These are phyloP conservation scores for Lacerta viridis DNA, from an alignment of 2,797 vertebrate species.

Conservation along the genomic window DNA sequence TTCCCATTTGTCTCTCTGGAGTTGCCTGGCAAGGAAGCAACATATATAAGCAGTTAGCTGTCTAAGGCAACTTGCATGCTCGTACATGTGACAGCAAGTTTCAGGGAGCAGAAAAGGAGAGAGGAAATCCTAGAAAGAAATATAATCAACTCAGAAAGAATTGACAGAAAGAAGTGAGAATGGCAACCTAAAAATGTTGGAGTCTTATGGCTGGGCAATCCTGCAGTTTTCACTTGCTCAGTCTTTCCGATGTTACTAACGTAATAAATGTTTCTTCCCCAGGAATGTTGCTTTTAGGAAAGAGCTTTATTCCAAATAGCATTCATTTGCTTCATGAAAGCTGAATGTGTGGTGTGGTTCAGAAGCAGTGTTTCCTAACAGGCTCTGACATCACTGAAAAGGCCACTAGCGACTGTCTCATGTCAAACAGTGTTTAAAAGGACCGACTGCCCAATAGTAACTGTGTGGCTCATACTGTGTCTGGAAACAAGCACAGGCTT, in stretches of 20 bases:
- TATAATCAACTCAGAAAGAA: background rate
- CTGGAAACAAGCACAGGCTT: background rate
- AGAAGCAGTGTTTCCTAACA: background rate
- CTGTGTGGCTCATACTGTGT: slow-evolving; percentile 32
- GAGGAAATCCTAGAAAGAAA: background rate
- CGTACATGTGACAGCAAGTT: background rate
- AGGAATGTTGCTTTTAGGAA: slow-evolving; percentile 42
- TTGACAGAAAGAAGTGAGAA: background rate
- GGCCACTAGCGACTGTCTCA: slow-evolving; percentile 17
- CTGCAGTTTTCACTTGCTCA: slow-evolving; percentile 19
- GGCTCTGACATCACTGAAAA: background rate
- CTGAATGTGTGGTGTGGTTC: background rate
- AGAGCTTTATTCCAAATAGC: background rate
- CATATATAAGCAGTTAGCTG: background rate
- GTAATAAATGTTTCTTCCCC: slow-evolving; percentile 18
- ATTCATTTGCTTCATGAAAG: slow-evolving; percentile 10
- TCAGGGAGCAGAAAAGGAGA: background rate
- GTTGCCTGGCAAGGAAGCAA: background rate
- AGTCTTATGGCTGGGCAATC: background rate
- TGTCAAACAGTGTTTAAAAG: slow-evolving; percentile 33
- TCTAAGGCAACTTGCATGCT: background rate
- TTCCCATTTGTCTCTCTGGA: background rate
- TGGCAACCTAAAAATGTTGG: background rate
- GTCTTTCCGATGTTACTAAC: background rate
- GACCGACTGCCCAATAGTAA: slow-evolving; percentile 12